A percentile compares a stretch with the other conserved stretches of the same genome.
Conservation (phyloP, 2,888 invertebrate species). For the Orthosia gothica region DNA sequence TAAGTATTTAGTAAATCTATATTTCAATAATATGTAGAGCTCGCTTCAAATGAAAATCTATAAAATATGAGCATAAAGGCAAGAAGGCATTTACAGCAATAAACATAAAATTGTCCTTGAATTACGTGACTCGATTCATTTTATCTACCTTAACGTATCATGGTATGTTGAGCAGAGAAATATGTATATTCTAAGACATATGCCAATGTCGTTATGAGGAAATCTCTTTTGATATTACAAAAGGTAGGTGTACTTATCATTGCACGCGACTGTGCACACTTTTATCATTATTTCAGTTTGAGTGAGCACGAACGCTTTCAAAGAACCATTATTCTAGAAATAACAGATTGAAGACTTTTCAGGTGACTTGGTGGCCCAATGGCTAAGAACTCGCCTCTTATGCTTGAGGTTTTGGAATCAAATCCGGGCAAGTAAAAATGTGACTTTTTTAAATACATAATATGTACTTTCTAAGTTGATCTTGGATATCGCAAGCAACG, state of each 20-base stretch:
- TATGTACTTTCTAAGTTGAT: too few species aligned
- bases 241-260: background rate
- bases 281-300: constrained; percentile 24
- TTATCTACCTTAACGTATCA: background rate
- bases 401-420: too few species aligned
- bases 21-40: too few species aligned
- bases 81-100: constrained; percentile 1
- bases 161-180: background rate
- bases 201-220: background rate
- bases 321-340: constrained; percentile 2
- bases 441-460: too few species aligned
- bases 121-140: constrained; percentile 6
- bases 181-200: background rate
- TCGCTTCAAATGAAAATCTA: too few species aligned
- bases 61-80: background rate
- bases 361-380: too few species aligned
- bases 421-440: too few species aligned
- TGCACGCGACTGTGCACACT: background rate
- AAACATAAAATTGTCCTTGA: constrained; percentile 11
- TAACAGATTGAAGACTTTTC: too few species aligned
- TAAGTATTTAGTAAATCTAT: too few species aligned
- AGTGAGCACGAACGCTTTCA: background rate
- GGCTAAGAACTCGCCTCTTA: too few species aligned
- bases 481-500: too few species aligned
- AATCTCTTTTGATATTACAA: background rate